A percentile compares a stretch with the other conserved stretches of the same genome.
These are phyloP conservation scores for Macrobrachium rosenbergii DNA, from an alignment of 1,140 invertebrate species.

Conservation along the genomic window DNA sequence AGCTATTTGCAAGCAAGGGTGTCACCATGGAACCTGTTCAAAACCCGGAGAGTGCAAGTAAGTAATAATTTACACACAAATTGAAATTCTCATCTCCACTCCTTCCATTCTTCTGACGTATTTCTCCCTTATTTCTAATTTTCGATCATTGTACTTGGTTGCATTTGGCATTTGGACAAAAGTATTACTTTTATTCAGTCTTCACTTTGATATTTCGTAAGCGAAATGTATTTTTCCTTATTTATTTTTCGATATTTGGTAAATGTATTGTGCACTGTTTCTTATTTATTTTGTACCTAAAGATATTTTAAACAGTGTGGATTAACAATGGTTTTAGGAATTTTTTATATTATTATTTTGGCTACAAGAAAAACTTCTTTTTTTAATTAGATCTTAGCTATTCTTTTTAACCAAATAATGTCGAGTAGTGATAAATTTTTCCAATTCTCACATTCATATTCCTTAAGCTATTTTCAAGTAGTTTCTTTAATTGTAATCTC, in stretches of 20 bases:
- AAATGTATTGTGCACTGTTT: neutral
- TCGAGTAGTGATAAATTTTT: too few species aligned
- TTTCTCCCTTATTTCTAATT: neutral
- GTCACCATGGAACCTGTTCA: constrained; percentile 92
- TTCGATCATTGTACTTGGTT: too few species aligned
- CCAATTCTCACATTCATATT: too few species aligned
- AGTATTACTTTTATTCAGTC: neutral
- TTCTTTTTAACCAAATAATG: too few species aligned
- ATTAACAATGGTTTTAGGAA: too few species aligned
- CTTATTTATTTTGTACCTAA: neutral
- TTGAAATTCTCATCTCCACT: neutral
- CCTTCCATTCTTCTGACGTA: neutral
- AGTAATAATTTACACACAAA: constrained; percentile 71
- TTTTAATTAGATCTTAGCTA: too few species aligned
- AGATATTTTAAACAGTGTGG: too few species aligned
- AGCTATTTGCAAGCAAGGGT: constrained; percentile 92
- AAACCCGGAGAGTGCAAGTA: constrained; percentile 89
- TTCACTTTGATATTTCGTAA: neutral
- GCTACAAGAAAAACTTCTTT: too few species aligned
- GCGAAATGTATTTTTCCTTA: neutral
- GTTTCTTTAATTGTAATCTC: too few species aligned
- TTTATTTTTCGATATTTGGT: neutral
- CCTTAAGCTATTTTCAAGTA: too few species aligned
- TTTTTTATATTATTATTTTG: too few species aligned
- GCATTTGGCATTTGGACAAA: too few species aligned